Conservation (phyloP, 2,113 vertebrate species). For the Carassius gibelio region DNA sequence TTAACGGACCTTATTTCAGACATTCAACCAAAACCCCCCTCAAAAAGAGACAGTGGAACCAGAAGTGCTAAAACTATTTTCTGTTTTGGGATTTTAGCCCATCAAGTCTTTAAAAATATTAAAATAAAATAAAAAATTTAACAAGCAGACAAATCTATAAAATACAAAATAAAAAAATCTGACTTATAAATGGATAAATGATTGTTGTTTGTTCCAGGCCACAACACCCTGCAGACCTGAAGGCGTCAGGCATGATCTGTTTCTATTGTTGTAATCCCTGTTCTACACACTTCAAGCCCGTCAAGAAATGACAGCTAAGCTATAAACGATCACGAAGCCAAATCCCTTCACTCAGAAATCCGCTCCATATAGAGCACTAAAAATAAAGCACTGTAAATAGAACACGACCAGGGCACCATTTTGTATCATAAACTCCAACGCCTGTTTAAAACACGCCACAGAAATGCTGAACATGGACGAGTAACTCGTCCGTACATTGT, state of each 20-base stretch:
- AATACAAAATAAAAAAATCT: too few species aligned
- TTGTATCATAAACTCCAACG: background rate
- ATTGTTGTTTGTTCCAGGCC: background rate
- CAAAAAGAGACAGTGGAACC: too few species aligned
- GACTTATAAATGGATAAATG: too few species aligned
- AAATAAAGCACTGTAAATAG: conserved; percentile 14
- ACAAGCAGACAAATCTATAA: too few species aligned
- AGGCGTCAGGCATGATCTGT: background rate
- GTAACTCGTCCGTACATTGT: background rate
- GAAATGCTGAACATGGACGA: background rate
- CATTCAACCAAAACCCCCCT: too few species aligned
- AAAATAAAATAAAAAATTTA: too few species aligned
- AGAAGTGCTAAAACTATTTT: too few species aligned
- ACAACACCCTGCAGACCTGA: background rate
- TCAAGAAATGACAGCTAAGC: background rate
- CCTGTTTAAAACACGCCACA: background rate
- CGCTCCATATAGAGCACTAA: background rate
- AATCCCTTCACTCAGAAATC: background rate
- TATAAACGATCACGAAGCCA: background rate
- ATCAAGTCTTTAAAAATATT: too few species aligned
- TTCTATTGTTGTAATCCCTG: background rate
- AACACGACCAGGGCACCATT: background rate
- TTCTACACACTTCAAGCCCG: background rate
- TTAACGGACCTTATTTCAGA: too few species aligned
- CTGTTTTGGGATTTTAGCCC: too few species aligned